Conservation (phyloP, 1,140 invertebrate species). For the Eriocheir sinensis region DNA sequence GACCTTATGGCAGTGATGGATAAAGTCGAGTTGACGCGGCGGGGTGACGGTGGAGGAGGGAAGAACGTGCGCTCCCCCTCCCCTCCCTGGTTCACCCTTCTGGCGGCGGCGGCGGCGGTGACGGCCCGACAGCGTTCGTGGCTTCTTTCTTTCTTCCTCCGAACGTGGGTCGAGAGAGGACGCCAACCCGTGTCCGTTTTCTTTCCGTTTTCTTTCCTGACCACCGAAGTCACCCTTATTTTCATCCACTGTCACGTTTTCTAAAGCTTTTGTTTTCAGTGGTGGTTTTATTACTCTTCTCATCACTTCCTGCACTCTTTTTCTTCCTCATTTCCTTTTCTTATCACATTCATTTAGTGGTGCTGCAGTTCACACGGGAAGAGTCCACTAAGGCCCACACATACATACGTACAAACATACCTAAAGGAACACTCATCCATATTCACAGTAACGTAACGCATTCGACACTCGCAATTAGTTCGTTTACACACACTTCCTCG, state of each 20-base stretch:
- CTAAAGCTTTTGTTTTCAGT: neutral
- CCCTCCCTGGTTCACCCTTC: too few species aligned
- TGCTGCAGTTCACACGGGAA: neutral
- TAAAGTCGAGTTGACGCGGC: neutral
- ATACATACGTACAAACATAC: neutral
- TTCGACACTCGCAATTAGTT: too few species aligned
- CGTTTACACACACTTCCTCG: too few species aligned
- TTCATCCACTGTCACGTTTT: neutral
- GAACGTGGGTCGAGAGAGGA: neutral
- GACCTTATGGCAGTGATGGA: slow-evolving; percentile 21
- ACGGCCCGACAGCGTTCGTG: neutral
- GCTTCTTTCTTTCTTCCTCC: neutral
- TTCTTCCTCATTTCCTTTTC: neutral
- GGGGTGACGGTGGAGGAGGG: too few species aligned
- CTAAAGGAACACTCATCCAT: neutral
- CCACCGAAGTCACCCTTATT: too few species aligned
- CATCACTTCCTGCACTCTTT: too few species aligned
- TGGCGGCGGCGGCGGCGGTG: too few species aligned
- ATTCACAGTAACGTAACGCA: too few species aligned
- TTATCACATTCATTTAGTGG: neutral
- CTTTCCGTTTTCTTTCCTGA: too few species aligned
- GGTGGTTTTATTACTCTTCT: too few species aligned
- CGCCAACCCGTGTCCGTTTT: neutral
- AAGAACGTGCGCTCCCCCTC: neutral
- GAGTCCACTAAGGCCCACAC: too few species aligned